Evolutionary conservation across 37 sponge, comb jelly and placozoan genomes (phyloP), one percentile per base, ranked within the genome.

Genomic region (Spongilla lacustris): DNA sequence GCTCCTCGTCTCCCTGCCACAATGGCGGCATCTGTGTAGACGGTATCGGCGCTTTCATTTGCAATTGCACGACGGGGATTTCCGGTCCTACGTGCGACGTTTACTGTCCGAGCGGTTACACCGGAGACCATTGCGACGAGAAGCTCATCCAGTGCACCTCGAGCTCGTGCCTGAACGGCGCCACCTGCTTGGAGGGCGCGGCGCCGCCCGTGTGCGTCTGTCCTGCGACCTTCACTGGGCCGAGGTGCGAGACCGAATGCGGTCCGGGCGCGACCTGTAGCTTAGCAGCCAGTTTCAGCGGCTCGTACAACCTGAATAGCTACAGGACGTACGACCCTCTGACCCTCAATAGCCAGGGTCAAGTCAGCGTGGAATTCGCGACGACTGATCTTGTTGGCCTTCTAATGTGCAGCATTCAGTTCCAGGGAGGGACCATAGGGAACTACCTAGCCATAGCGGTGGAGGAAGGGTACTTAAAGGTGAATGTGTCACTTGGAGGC

Each of bases 1-100:
- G 94, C 38, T 49, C 2, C 22, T 27, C 48, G 19, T 30, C 38
- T 9, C 73, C 89, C 33, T 95, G 91, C 49, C 22, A 50, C 36
- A 89, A 86, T 86, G 82, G 81, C 37, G 88, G 84, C 22, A 85
- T 75, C 24, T 93, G 94, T 80, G 22, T 49, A n/a, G 84, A 87
- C 23, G 83, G 76, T 28, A 33, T 38, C 10, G 75, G 72, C 22
- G 36, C 71, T 17, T 73, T 22, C 36, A 29, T n/a, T 33, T 86
- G 75, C 69, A 30, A 26, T 19, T 91, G 84, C 48, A 34, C 27
- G 21, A 49, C 38, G 30, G 80, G 66, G 13, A 30, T 32, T 23
- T 34, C 74, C 36, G 84, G 84, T 22, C 38, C 33, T 5, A 28
- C 34, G 2, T 83, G 84, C 73, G 74, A 73, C 27, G 70, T 83